Percentiles rank a stretch among this genome's conserved stretches.
These are phyloP conservation scores for Drosophila ananassae DNA, from an alignment of 1,140 invertebrate genomes.

Conservation along the genomic window DNA sequence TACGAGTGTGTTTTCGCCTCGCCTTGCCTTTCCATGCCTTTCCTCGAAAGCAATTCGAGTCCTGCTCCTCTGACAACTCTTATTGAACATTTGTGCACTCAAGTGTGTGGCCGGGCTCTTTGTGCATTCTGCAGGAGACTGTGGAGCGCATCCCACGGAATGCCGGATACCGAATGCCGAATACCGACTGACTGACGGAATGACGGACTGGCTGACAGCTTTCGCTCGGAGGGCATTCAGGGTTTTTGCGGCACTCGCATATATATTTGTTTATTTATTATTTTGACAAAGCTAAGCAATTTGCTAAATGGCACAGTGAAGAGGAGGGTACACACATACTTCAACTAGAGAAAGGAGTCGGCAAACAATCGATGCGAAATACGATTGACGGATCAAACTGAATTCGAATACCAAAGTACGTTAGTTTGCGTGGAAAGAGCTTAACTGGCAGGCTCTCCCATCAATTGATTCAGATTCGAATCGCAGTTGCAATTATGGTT, in stretches of 20 bases:
- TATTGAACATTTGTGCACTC: conserved; percentile 81
- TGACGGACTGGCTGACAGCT: conserved; percentile 48
- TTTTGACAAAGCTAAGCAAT: conserved; percentile 80
- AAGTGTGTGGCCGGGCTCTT: conserved; percentile 71
- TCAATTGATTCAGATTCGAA: conserved; percentile 18
- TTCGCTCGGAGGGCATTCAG: conserved; percentile 18
- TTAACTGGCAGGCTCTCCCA: conserved; percentile 7
- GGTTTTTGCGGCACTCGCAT: conserved; percentile 23
- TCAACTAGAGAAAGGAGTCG: conserved; percentile 49
- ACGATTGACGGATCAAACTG: conserved; percentile 30
- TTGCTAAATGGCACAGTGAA: conserved; percentile 67
- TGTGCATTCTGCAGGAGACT: conserved; percentile 57
- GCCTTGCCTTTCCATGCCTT: neutral
- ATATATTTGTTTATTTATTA: conserved; percentile 78
- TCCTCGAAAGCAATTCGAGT: conserved; percentile 58
- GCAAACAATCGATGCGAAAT: conserved; percentile 61
- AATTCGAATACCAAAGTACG: conserved; percentile 19
- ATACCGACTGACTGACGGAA: conserved; percentile 26
- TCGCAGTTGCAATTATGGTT: conserved; percentile 26
- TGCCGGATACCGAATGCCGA: conserved; percentile 18
- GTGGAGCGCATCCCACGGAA: conserved; percentile 40
- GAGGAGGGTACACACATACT: conserved; percentile 17
- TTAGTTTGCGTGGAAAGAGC: conserved; percentile 19
- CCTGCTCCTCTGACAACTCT: conserved; percentile 54
- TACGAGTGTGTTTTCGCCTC: conserved; percentile 49